Evolutionary conservation across 1,140 invertebrate species (phyloP).

Genomic region (Lepidurus packardi): DNA sequence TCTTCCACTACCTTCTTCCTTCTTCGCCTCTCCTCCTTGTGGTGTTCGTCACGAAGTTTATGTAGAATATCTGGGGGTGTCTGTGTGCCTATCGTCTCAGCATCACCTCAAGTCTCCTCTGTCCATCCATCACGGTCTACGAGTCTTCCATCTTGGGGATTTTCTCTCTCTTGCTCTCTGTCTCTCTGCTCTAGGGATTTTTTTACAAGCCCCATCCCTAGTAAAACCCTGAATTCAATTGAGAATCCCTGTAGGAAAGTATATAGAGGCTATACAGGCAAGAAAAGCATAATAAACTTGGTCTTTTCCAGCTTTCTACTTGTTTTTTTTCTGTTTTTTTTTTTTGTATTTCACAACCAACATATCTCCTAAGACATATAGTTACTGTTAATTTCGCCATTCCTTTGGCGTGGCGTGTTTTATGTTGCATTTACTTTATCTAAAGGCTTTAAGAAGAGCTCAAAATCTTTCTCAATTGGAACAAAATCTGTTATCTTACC

Average conservation of each 20-base stretch:
- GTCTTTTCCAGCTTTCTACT: too few species aligned
- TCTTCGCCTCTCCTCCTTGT: neutral
- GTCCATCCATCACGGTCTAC: neutral
- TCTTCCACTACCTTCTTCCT: neutral
- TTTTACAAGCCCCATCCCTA: neutral
- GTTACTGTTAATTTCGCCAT: too few species aligned
- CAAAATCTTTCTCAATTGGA: too few species aligned
- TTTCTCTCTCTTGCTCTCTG: neutral
- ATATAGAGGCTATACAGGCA: too few species aligned
- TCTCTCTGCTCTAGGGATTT: neutral
- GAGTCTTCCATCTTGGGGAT: neutral
- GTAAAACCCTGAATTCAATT: neutral
- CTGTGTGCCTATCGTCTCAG: conserved; percentile 1
- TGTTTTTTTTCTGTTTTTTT: too few species aligned
- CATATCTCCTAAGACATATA: too few species aligned
- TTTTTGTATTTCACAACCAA: too few species aligned
- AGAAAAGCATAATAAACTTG: too few species aligned
- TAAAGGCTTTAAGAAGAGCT: too few species aligned
- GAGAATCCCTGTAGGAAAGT: neutral
- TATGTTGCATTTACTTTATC: too few species aligned
- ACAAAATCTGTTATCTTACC: too few species aligned
- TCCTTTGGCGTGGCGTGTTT: too few species aligned
- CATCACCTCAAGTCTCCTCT: neutral
- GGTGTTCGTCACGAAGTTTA: conserved; percentile 21
- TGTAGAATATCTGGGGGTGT: neutral